These are phyloP conservation scores for Tympanoctomys barrerae DNA, from an alignment of 2,797 vertebrate genomes.

Conservation along the genomic window DNA sequence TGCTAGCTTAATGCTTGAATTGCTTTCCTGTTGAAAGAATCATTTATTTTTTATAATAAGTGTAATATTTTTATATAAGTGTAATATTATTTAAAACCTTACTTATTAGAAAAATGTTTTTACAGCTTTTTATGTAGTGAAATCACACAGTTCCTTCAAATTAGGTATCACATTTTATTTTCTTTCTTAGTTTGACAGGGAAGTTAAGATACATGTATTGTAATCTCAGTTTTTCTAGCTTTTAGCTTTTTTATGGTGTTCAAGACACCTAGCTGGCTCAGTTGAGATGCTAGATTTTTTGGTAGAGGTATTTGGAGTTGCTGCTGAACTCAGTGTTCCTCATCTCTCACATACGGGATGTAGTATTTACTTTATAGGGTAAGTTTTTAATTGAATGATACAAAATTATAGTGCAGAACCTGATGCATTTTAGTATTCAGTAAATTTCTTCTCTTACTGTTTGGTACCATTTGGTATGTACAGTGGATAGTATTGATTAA, in stretches of 20 bases:
- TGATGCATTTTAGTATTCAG: neutral
- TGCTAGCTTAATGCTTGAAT: slow-evolving; percentile 9
- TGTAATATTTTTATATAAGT: slow-evolving; percentile 18
- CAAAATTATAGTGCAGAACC: neutral
- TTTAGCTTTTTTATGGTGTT: neutral
- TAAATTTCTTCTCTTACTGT: slow-evolving; percentile 41
- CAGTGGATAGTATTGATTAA: slow-evolving; percentile 2
- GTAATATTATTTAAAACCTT: slow-evolving; percentile 28
- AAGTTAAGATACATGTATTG: neutral
- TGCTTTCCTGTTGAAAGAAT: slow-evolving; percentile 52
- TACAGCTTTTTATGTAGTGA: slow-evolving; percentile 25
- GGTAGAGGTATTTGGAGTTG: neutral
- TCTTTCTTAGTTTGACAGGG: neutral
- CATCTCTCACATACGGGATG: neutral
- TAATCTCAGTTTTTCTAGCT: neutral
- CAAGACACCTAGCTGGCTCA: neutral
- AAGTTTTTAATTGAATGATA: neutral
- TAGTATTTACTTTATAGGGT: neutral
- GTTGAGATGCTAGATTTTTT: neutral
- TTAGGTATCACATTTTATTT: neutral
- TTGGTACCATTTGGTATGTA: neutral
- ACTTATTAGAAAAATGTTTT: slow-evolving; percentile 43
- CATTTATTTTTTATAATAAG: slow-evolving; percentile 43
- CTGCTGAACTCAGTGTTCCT: neutral
- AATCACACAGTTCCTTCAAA: slow-evolving; percentile 45